Percentiles rank a stretch among this genome's conserved stretches.
Evolutionary conservation across 2,888 invertebrate species (phyloP).

Genomic region (Hydriomena furcata): DNA sequence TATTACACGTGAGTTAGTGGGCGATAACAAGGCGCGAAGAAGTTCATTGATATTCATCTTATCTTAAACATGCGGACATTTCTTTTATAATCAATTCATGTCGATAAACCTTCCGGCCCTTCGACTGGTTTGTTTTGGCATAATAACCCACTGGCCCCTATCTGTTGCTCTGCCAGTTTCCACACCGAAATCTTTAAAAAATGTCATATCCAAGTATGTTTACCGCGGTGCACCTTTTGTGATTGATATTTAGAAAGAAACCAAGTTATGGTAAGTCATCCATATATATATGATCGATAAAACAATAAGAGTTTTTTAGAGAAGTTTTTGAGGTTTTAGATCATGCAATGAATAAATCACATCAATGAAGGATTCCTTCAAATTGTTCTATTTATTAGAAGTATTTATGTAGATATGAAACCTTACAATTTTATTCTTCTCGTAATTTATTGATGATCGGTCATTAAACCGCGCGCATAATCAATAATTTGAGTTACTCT

Average conservation of each 20-base stretch:
- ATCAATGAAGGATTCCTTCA: too few species aligned
- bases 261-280: too few species aligned
- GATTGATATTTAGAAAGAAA: too few species aligned
- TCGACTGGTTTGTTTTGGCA: constrained; percentile 35
- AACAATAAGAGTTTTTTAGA: too few species aligned
- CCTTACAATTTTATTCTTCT: background rate
- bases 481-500: constrained; percentile 54
- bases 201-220: too few species aligned
- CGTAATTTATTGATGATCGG: constrained; percentile 24
- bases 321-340: too few species aligned
- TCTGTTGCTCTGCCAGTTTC: constrained; percentile 35
- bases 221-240: too few species aligned
- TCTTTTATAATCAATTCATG: constrained; percentile 38
- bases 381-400: too few species aligned
- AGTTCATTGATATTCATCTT: constrained; percentile 50
- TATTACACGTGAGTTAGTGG: too few species aligned
- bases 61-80: constrained; percentile 39
- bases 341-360: too few species aligned
- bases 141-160: constrained; percentile 39
- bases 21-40: constrained; percentile 55
- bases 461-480: constrained; percentile 47
- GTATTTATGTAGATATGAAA: too few species aligned
- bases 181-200: constrained; percentile 44
- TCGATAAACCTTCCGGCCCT: constrained; percentile 36
- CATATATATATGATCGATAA: too few species aligned